Percentiles rank a stretch among this genome's conserved stretches.
Conservation (phyloP, 2,888 invertebrate species). For the Eupithecia centaureata region DNA sequence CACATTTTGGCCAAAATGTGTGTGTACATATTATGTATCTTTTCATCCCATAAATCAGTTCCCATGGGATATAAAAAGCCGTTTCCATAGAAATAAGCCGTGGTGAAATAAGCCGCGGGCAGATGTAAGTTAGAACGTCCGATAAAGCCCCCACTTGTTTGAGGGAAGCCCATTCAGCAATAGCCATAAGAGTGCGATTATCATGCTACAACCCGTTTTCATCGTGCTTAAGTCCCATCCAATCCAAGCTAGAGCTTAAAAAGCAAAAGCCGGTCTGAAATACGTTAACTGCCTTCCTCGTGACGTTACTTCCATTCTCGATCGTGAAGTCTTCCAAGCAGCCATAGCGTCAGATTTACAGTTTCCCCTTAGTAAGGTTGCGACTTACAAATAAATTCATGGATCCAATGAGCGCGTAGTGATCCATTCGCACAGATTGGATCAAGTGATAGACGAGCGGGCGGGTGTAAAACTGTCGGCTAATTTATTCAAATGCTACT, state of each 20-base stretch:
- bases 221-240: not conserved
- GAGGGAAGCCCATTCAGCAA: too few species aligned
- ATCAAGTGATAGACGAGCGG: constrained; percentile 41
- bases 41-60: too few species aligned
- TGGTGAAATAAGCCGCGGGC: too few species aligned
- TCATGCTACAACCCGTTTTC: too few species aligned
- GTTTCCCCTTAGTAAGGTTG: constrained; percentile 48
- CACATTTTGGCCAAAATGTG: too few species aligned
- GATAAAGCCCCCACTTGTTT: too few species aligned
- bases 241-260: not conserved
- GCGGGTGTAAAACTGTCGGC: constrained; percentile 32
- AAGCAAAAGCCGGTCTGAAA: not conserved
- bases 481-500: constrained; percentile 40
- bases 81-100: too few species aligned
- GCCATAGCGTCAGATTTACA: constrained; percentile 34
- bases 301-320: not conserved
- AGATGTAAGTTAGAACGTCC: too few species aligned
- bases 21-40: too few species aligned
- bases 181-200: too few species aligned
- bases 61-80: too few species aligned
- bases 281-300: not conserved
- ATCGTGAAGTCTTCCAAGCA: not conserved
- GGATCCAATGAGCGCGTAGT: constrained; percentile 60
- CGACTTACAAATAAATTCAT: constrained; percentile 65
- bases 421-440: constrained; percentile 53